These are phyloP conservation scores for Gortyna flavago DNA, from an alignment of 2,888 invertebrate genomes.

Conservation along the genomic window DNA sequence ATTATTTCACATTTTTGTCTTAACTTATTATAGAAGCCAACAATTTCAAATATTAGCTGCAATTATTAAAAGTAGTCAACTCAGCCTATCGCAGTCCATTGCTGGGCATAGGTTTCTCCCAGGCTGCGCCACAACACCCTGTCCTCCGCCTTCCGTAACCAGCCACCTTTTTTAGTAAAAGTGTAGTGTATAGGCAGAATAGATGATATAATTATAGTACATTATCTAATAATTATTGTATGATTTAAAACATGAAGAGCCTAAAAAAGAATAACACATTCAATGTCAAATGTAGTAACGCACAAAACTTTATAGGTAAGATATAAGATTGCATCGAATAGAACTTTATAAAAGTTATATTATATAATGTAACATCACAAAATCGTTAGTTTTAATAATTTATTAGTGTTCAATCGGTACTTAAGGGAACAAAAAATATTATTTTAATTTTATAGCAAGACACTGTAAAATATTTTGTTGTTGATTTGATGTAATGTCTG, in stretches of 20 bases:
- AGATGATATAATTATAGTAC: background rate
- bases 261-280: constrained; percentile 36
- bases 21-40: constrained; percentile 1
- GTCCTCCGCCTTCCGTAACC: no score
- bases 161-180: background rate
- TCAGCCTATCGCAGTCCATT: no score
- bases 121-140: no score
- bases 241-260: constrained; percentile 31
- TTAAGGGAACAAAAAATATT: constrained; percentile 69
- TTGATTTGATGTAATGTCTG: constrained; percentile 44
- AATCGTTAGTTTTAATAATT: constrained; percentile 51
- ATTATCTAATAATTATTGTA: constrained; percentile 5
- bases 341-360: constrained; percentile 44
- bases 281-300: constrained; percentile 45
- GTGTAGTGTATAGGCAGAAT: constrained; percentile 16
- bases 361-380: constrained; percentile 48
- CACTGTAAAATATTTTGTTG: constrained; percentile 48
- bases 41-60: background rate
- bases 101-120: no score
- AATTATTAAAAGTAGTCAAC: background rate
- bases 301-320: constrained; percentile 41
- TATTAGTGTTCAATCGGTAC: constrained; percentile 74
- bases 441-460: constrained; percentile 42
- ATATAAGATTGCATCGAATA: constrained; percentile 45
- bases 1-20: constrained; percentile 8